Base-by-base conservation (phyloP, 2,888 invertebrate genomes). In the Drosophila lacicola region DNA sequence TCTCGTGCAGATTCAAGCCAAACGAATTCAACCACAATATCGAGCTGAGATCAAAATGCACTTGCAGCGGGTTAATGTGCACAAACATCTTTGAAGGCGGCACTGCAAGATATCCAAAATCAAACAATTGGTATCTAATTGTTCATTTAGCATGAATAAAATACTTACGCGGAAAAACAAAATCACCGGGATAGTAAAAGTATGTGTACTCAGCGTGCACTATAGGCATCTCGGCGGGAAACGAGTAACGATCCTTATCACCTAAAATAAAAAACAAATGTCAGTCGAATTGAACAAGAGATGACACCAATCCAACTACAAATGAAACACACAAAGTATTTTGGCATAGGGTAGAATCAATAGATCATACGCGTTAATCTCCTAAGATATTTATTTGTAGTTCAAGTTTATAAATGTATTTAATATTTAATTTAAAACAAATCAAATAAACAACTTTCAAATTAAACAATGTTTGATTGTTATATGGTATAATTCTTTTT, bases 171-270 rank as follows among this genome's bases (percentile, higher is more conserved):
- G 98, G 97, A 93, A 97, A 97, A 85, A 96, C 95, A 63, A 96
- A 95, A 89, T 97, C 97, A 46, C 97, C 97, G 0, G 98, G 98
- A 91, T 98, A 98, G 91, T 99, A 99, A 92, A 98, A 99, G 91
- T 97, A 97, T 0, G 98, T 98, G 78, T 98, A 96, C 91, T 99
- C 99, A 0, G 98, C 96, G 92, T 99, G 99, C n/a, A 99, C 91
- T 33, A 98, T 95, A 17, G 97, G 96, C 81, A 97, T 96, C 90
- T 98, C 98, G 10, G 96, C 96, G 1, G 99, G 99, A 74, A 98
- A 93, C 33, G 96, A 95, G 80, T 97, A 96, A 73, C 96, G 95
- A 89, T 96, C 96, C 87, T 95, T 94, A 90, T 95, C 95, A 47
- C 96, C 97, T 94, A 90, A 46, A 89, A 89, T 51, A 37, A 25